Percentiles rank a stretch among this genome's conserved stretches.
phyloP scores from a whole-genome alignment of 2,113 vertebrate species.

The Oxyruncus cristatus region DNA sequence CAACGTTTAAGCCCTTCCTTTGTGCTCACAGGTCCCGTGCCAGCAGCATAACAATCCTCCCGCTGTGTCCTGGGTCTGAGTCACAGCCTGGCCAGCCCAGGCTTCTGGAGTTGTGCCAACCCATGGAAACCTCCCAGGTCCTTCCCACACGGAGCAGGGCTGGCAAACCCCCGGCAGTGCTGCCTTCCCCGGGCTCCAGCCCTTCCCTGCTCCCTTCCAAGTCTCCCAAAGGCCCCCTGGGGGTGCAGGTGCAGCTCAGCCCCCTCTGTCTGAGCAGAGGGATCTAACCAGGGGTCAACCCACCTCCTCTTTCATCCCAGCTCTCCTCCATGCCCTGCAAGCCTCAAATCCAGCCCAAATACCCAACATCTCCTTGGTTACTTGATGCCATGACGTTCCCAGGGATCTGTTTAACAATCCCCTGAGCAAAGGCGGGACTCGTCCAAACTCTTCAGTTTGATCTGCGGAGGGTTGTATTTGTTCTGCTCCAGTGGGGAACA shows the following conservation, averaged over 20 bases:
- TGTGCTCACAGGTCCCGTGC: accelerated
- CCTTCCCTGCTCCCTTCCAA: not conserved
- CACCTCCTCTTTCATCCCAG: accelerated
- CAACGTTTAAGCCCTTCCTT: not conserved
- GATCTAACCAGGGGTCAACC: not conserved
- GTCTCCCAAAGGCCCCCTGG: not conserved
- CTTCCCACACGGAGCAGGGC: not conserved
- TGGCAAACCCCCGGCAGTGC: not conserved
- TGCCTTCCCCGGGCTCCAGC: not conserved
- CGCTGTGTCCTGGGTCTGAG: not conserved
- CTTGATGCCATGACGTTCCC: not conserved
- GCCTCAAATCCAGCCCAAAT: not conserved
- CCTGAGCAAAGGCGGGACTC: not conserved
- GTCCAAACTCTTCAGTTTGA: not conserved
- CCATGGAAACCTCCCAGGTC: not conserved
- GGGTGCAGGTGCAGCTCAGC: not conserved
- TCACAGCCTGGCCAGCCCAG: not conserved
- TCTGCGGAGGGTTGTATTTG: not conserved
- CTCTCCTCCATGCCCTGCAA: not conserved
- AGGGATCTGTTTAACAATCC: not conserved
- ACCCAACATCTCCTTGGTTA: not conserved
- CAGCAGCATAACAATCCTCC: conserved; percentile 1
- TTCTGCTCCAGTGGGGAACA: not conserved
- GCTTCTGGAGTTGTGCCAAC: not conserved
- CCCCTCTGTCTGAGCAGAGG: not conserved